Evolutionary conservation across 2,113 vertebrate species (phyloP).

Genomic region (Tachuris rubrigastra): DNA sequence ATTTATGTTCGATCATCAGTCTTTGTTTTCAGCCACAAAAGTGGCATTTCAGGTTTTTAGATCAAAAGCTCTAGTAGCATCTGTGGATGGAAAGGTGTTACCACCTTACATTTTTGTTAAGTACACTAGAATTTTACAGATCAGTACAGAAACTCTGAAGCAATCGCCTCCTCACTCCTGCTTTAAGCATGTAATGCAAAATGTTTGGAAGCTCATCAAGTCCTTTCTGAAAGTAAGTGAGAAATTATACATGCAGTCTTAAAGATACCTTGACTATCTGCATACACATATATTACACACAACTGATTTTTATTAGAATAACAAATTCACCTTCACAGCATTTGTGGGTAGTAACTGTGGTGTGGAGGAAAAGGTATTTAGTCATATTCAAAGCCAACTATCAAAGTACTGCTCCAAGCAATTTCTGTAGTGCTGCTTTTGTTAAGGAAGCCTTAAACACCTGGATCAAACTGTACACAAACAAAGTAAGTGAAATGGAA

Average conservation of each 20-base stretch:
- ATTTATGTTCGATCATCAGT: not conserved
- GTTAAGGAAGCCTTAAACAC: conserved; percentile 51
- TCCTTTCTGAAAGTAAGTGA: not conserved
- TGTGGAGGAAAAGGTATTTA: not conserved
- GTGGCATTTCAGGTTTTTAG: not conserved
- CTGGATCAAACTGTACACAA: conserved; percentile 9
- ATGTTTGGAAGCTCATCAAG: not conserved
- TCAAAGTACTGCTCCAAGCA: conserved; percentile 31
- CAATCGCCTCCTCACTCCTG: not conserved
- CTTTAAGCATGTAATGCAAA: not conserved
- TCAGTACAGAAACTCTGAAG: not conserved
- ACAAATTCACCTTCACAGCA: not conserved
- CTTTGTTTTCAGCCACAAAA: not conserved
- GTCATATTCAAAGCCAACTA: conserved; percentile 19
- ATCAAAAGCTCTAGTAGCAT: not conserved
- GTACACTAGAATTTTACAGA: not conserved
- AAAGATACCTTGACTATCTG: not conserved
- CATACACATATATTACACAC: not conserved
- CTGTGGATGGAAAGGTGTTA: not conserved
- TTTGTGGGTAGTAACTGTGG: not conserved
- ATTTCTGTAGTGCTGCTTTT: not conserved
- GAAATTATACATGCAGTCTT: not conserved
- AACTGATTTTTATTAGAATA: not conserved
- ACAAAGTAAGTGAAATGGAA: not conserved
- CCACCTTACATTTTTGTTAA: not conserved